phyloP scores from a whole-genome alignment of 2,888 invertebrate species.

The Zeuzera pyrina region DNA sequence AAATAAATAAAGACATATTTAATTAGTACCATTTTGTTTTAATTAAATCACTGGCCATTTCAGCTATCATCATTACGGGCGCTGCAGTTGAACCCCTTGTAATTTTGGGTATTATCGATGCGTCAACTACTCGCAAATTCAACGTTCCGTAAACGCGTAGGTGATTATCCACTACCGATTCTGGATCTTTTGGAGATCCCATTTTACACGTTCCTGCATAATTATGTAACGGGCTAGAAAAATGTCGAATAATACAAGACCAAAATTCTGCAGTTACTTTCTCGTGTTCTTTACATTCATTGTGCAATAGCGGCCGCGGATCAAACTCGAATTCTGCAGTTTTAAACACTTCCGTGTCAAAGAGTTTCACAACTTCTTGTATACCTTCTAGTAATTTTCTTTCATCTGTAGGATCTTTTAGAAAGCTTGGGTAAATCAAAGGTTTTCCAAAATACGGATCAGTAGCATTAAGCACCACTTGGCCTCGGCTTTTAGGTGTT shows the following conservation, averaged over 20 bases:
- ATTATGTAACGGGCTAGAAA: slow-evolving; percentile 57
- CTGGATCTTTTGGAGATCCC: slow-evolving; percentile 47
- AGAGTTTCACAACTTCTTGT: slow-evolving; percentile 50
- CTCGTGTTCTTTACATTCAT: slow-evolving; percentile 52
- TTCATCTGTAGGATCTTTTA: slow-evolving; percentile 47
- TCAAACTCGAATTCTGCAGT: slow-evolving; percentile 53
- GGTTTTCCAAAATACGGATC: slow-evolving; percentile 52
- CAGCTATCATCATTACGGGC: slow-evolving; percentile 65
- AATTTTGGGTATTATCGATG: slow-evolving; percentile 61
- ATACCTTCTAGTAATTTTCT: slow-evolving; percentile 56
- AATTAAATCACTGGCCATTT: slow-evolving; percentile 64
- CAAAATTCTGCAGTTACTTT: slow-evolving; percentile 56
- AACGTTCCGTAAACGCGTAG: slow-evolving; percentile 47
- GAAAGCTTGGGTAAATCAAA: slow-evolving; percentile 57
- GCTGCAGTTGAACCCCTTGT: slow-evolving; percentile 59
- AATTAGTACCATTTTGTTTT: slow-evolving; percentile 59
- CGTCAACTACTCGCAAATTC: slow-evolving; percentile 55
- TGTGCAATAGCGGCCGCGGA: slow-evolving; percentile 47
- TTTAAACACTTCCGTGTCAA: slow-evolving; percentile 61
- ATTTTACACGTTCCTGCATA: slow-evolving; percentile 64
- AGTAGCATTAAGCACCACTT: slow-evolving; percentile 50
- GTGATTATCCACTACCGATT: slow-evolving; percentile 52
- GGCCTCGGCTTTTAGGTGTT: slow-evolving; percentile 59
- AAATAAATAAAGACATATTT: slow-evolving; percentile 32
- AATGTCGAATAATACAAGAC: slow-evolving; percentile 60